Evolutionary conservation across 2,113 vertebrate species (phyloP), one percentile per base, ranked within the genome.

Genomic region (Ceyx cyanopectus): DNA sequence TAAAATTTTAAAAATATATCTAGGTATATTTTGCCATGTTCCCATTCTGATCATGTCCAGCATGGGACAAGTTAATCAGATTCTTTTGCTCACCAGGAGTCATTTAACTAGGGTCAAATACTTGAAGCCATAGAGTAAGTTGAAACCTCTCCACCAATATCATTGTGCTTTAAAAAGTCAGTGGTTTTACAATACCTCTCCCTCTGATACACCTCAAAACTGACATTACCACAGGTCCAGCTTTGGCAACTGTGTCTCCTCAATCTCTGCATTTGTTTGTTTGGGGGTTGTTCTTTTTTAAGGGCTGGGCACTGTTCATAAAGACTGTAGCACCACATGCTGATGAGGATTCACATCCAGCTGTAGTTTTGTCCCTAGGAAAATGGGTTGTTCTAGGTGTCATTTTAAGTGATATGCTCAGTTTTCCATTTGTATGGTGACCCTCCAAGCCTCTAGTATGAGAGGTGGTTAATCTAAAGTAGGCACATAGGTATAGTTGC

Each of bases 311-410:
- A 13, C 13, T 26, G 50, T 26, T 14, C 6, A 54, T 16, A 73
- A 73, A 40, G 5, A 50, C 20, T 46, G 34, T n/a, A 58, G 62
- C 22, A 68, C 32, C 30, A 8, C 26, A 54, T 70, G 30, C 21
- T 60, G 67, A 63, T 14, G 7, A 24, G 0, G 18, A 56, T 70
- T 81, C 30, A 72, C 0, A 0, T 26, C 13, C 37, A 87, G 48
- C 48, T 90, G 7, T 22, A 14, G 19, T 82, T 90, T 65, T 61
- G 54, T 82, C 45, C 54, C 62, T 80, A 76, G 20, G 29, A 67
- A 92, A 29, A 20, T 0, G 0, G 2, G 21, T 87, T 34, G 24
- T 82, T 94, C 50, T 29, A 63, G 22, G 50, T 41, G 11, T 43
- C 27, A 67, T 12, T 61, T 66, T 72, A 77, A 69, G 6, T 50